These are phyloP conservation scores for Pelecanoides urinatrix DNA, from an alignment of 2,113 vertebrate genomes.

Conservation along the genomic window DNA sequence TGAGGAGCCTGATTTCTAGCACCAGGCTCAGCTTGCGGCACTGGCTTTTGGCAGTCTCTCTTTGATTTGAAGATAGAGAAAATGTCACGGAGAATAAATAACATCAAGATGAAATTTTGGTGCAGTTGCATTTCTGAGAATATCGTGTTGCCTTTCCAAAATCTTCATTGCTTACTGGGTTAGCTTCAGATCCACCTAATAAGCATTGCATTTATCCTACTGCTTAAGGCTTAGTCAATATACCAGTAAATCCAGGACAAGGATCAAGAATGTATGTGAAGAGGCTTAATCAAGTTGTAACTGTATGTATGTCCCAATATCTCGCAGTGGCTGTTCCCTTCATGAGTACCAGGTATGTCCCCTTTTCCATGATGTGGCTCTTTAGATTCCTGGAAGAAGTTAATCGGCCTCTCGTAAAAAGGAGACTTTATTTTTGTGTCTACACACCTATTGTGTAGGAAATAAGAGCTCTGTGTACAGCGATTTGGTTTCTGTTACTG, in stretches of 20 bases:
- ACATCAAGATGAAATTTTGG: background rate
- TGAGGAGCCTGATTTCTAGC: background rate
- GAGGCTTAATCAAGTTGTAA: background rate
- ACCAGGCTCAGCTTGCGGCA: background rate
- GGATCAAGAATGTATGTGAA: background rate
- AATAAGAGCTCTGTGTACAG: background rate
- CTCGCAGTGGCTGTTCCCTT: background rate
- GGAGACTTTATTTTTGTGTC: background rate
- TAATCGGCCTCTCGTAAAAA: background rate
- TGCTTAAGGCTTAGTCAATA: background rate
- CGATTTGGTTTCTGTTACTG: background rate
- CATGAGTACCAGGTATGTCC: fast-evolving
- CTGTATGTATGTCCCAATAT: background rate
- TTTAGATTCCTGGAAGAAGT: background rate
- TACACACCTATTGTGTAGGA: background rate
- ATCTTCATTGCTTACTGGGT: background rate
- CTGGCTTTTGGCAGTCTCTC: background rate
- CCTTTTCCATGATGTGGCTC: background rate
- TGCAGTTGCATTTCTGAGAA: background rate
- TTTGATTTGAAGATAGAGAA: background rate
- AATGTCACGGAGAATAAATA: conserved; percentile 25
- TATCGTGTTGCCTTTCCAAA: background rate
- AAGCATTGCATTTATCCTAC: background rate
- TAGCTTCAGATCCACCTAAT: background rate
- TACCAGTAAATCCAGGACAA: background rate